Evolutionary conservation across 2,888 invertebrate genomes (phyloP).

Genomic region (Nomada flava): DNA sequence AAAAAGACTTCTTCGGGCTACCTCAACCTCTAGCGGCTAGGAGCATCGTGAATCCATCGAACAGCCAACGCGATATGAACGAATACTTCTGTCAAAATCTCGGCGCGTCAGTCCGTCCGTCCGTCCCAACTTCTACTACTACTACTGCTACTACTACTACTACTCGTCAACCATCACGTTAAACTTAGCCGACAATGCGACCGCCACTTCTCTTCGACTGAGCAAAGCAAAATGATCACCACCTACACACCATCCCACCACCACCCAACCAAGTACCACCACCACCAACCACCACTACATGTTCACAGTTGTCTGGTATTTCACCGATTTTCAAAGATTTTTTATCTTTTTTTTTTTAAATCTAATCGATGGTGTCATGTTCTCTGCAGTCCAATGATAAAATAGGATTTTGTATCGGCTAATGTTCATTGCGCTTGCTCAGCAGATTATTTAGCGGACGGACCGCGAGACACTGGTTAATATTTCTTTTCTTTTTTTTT

Average conservation of each 20-base stretch:
- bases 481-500: slow-evolving; percentile 7
- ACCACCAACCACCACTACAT: slow-evolving; percentile 83
- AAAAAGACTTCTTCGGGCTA: slow-evolving; percentile 80
- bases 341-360: slow-evolving; percentile 67
- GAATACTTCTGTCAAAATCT: slow-evolving; percentile 79
- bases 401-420: neutral
- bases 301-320: slow-evolving; percentile 84
- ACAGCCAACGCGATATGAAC: slow-evolving; percentile 79
- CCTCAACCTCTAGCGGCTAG: slow-evolving; percentile 80
- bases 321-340: slow-evolving; percentile 83
- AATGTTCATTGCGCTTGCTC: slow-evolving; percentile 21
- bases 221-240: slow-evolving; percentile 83
- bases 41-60: slow-evolving; percentile 80
- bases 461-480: slow-evolving; percentile 14
- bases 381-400: slow-evolving; percentile 53
- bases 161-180: slow-evolving; percentile 80
- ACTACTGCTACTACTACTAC: slow-evolving; percentile 78
- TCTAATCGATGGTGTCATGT: slow-evolving; percentile 50
- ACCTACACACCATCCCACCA: slow-evolving; percentile 84
- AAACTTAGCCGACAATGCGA: slow-evolving; percentile 80
- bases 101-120: slow-evolving; percentile 80
- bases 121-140: slow-evolving; percentile 78
- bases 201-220: slow-evolving; percentile 82
- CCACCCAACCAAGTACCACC: slow-evolving; percentile 82
- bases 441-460: neutral